Evolutionary conservation across 2,888 invertebrate genomes (phyloP).

Genomic region (Tiphia femorata): DNA sequence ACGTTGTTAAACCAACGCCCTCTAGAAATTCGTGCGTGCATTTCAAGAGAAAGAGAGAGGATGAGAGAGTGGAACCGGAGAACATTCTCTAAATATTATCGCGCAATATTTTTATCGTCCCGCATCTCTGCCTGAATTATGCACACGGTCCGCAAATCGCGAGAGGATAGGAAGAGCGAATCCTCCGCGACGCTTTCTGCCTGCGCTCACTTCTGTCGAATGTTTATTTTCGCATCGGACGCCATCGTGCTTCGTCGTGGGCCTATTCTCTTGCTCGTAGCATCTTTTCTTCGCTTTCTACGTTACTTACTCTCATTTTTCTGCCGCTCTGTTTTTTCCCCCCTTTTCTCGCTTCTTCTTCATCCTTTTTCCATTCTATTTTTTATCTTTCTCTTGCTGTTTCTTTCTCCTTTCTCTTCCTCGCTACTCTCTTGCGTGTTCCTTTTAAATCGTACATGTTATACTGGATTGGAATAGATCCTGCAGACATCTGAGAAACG

Average conservation of each 20-base stretch:
- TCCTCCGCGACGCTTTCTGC: conserved; percentile 5
- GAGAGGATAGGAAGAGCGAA: conserved; percentile 9
- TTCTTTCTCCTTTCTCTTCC: background rate
- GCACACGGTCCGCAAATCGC: conserved; percentile 16
- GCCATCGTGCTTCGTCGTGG: background rate
- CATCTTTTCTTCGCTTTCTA: background rate
- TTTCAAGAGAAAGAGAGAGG: too few relatives aligned
- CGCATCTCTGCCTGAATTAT: conserved; percentile 25
- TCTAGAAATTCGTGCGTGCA: too few relatives aligned
- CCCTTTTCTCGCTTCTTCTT: background rate
- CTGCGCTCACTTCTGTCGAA: background rate
- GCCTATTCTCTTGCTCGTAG: background rate
- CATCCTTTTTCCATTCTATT: background rate
- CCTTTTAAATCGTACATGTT: too few relatives aligned
- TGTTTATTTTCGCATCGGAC: conserved; percentile 5
- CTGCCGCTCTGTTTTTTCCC: background rate
- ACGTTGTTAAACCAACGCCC: too few relatives aligned
- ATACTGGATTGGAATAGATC: too few relatives aligned
- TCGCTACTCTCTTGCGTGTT: background rate
- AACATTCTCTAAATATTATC: conserved; percentile 57
- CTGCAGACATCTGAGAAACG: too few relatives aligned
- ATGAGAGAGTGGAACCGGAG: too few relatives aligned
- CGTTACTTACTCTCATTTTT: background rate
- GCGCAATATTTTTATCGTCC: conserved; percentile 49
- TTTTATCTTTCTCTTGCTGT: background rate